A percentile compares a stretch with the other conserved stretches of the same genome.
Evolutionary conservation across 2,113 vertebrate species (phyloP).

Genomic region (Syrmaticus mikado): DNA sequence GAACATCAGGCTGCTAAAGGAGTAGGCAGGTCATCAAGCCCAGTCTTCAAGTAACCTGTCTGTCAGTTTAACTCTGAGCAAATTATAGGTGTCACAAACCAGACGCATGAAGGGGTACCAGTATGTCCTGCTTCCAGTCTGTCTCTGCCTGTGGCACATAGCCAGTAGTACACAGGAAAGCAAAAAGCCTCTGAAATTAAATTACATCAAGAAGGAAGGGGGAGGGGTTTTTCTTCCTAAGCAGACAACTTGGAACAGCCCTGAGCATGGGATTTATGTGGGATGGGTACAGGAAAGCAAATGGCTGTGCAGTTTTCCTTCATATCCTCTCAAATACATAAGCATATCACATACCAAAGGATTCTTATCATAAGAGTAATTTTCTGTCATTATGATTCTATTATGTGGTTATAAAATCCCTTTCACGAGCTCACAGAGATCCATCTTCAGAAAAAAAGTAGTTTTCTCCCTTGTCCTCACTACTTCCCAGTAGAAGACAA

Average conservation of each 20-base stretch:
- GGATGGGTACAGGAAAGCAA: neutral
- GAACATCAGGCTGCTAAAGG: conserved; percentile 17
- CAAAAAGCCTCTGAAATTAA: conserved; percentile 19
- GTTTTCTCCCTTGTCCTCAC: neutral
- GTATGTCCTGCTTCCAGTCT: conserved; percentile 23
- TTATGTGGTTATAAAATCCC: neutral
- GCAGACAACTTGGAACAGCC: neutral
- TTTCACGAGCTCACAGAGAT: neutral
- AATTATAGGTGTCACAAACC: conserved; percentile 41
- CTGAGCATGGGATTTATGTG: conserved; percentile 28
- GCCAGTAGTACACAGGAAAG: neutral
- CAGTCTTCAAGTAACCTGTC: conserved; percentile 29
- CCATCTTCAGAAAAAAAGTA: neutral
- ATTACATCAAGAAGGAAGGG: neutral
- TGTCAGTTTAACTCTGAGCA: conserved; percentile 9
- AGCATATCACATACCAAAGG: conserved; percentile 1
- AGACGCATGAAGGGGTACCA: neutral
- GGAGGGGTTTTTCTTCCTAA: neutral
- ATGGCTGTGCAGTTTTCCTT: neutral
- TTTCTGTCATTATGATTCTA: neutral
- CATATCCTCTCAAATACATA: neutral
- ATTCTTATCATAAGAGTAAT: conserved; percentile 32
- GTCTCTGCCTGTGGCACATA: conserved; percentile 5
- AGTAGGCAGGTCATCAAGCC: neutral
- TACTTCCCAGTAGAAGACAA: neutral